These are phyloP conservation scores for Corythoichthys intestinalis DNA, from an alignment of 2,113 vertebrate genomes.

Conservation along the genomic window DNA sequence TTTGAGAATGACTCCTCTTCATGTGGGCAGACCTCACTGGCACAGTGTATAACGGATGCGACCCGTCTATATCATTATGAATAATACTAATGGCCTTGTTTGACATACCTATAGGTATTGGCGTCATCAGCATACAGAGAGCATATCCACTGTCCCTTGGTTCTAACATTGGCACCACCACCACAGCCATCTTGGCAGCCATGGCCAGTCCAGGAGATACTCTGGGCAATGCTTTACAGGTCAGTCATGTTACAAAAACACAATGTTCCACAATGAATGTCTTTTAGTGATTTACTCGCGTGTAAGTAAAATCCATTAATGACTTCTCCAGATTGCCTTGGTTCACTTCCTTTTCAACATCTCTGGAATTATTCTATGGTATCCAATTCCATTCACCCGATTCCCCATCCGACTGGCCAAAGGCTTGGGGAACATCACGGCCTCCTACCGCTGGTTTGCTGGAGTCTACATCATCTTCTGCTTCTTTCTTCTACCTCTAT, in stretches of 20 bases:
- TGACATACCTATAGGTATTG: constrained; percentile 72
- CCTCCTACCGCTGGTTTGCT: constrained; percentile 93
- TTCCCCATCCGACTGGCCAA: constrained; percentile 85
- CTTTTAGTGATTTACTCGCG: background rate
- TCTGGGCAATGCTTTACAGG: constrained; percentile 83
- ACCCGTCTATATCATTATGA: too few relatives aligned
- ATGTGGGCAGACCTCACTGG: too few relatives aligned
- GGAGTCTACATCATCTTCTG: constrained; percentile 80
- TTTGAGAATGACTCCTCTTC: too few relatives aligned
- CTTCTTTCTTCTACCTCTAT: constrained; percentile 82
- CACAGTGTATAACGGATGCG: too few relatives aligned
- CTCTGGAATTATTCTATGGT: constrained; percentile 89
- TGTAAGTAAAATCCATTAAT: background rate
- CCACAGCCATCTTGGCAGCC: constrained; percentile 88
- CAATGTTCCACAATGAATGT: background rate
- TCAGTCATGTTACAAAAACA: constrained; percentile 50
- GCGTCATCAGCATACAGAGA: constrained; percentile 87
- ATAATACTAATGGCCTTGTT: background rate
- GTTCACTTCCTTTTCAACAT: constrained; percentile 97
- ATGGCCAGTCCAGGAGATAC: constrained; percentile 86
- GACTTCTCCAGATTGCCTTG: constrained; percentile 80
- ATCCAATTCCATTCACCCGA: constrained; percentile 83
- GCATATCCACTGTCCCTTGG: constrained; percentile 88
- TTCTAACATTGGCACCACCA: constrained; percentile 92
- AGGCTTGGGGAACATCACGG: constrained; percentile 79